A percentile compares a stretch with the other conserved stretches of the same genome.
These are phyloP conservation scores for Anseranas semipalmata DNA, from an alignment of 2,113 vertebrate species.

Conservation along the genomic window DNA sequence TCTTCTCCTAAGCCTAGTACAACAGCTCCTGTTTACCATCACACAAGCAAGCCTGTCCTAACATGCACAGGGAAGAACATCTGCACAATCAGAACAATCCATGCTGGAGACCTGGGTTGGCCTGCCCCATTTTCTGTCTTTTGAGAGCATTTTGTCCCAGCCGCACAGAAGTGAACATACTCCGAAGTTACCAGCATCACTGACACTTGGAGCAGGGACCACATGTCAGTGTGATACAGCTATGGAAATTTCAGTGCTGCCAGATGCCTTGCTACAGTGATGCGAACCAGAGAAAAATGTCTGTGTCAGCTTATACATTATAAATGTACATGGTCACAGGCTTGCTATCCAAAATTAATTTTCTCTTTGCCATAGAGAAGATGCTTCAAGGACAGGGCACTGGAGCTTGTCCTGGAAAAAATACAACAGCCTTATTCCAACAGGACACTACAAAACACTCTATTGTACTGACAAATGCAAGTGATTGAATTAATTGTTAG, in stretches of 20 bases:
- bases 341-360: slow-evolving; percentile 9
- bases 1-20: not conserved
- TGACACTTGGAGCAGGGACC: not conserved
- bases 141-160: not conserved
- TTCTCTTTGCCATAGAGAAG: not conserved
- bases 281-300: not conserved
- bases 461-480: not conserved
- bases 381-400: slow-evolving; percentile 12
- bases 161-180: not conserved
- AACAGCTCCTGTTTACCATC: not conserved
- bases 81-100: not conserved
- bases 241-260: not conserved
- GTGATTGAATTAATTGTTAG: not conserved
- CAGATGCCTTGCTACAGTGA: not conserved
- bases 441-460: not conserved
- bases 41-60: not conserved
- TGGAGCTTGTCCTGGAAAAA: slow-evolving; percentile 6
- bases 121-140: not conserved
- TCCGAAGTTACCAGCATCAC: not conserved
- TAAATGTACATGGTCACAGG: not conserved
- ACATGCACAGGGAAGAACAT: slow-evolving; percentile 14
- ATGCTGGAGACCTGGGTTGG: not conserved
- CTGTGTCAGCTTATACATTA: slow-evolving; percentile 29
- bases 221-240: not conserved
- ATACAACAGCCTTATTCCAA: not conserved